Conservation (phyloP, 2,797 vertebrate species). For the Danio tinwini region DNA sequence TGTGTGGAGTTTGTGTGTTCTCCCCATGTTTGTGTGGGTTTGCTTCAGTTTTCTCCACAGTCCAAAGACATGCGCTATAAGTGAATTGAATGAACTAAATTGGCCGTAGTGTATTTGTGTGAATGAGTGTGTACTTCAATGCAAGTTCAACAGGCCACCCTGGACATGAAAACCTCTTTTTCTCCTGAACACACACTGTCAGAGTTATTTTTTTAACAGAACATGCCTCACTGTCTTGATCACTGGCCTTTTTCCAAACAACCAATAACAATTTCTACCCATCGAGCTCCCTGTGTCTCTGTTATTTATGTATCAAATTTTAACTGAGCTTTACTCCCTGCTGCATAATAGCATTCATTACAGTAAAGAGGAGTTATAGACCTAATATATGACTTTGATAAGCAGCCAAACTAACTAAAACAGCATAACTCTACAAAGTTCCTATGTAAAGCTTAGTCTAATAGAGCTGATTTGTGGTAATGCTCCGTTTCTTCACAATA, state of each 20-base stretch:
- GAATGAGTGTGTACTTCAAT: no score
- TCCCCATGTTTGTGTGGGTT: no score
- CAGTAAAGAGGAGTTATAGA: conserved; percentile 26
- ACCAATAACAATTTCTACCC: conserved; percentile 31
- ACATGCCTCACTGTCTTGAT: conserved; percentile 25
- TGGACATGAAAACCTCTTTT: conserved; percentile 43
- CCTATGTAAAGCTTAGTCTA: background rate
- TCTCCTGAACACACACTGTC: conserved; percentile 1
- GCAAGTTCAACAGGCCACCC: conserved; percentile 47
- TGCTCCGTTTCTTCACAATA: conserved; percentile 8
- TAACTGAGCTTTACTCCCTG: conserved; percentile 33
- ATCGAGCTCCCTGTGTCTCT: conserved; percentile 21
- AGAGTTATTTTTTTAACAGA: conserved; percentile 16
- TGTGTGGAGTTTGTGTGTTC: no score
- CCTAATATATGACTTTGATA: conserved; percentile 18
- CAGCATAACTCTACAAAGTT: conserved; percentile 4
- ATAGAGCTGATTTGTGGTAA: background rate
- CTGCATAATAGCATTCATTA: conserved; percentile 41
- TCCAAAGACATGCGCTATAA: no score
- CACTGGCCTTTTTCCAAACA: conserved; percentile 38
- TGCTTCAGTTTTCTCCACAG: no score
- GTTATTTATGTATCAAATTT: conserved; percentile 42
- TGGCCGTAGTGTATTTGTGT: no score
- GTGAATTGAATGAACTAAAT: no score
- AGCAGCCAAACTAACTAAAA: conserved; percentile 34